Evolutionary conservation across 23 tunicate species (phyloP).

Genomic region (Clavelina lepadiformis): DNA sequence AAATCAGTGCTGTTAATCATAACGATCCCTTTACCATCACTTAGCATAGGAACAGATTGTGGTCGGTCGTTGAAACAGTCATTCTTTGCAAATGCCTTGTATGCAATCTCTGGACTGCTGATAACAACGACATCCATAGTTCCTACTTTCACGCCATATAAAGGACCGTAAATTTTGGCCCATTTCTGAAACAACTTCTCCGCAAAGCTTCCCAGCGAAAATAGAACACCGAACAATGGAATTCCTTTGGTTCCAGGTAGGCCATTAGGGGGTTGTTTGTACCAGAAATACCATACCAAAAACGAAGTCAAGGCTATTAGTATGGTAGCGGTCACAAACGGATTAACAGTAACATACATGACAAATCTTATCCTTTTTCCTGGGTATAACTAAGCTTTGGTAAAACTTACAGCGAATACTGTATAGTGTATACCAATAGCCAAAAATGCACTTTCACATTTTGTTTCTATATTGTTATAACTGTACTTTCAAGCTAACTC

Average conservation of each 20-base stretch:
- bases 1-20: slow-evolving; percentile 6
- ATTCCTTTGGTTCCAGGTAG: slow-evolving; percentile 21
- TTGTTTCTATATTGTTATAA: no score
- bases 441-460: no score
- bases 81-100: slow-evolving; percentile 42
- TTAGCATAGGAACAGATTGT: slow-evolving; percentile 13
- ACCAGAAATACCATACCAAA: slow-evolving; percentile 8
- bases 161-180: slow-evolving; percentile 31
- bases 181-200: slow-evolving; percentile 20
- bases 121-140: slow-evolving; percentile 17
- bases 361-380: no score
- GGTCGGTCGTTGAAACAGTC: slow-evolving; percentile 35
- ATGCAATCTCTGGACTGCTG: slow-evolving; percentile 18
- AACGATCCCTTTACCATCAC: slow-evolving; percentile 20
- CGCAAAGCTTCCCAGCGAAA: background rate
- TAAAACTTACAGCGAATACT: no score
- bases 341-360: no score
- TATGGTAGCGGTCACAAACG: no score
- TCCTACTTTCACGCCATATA: slow-evolving; percentile 35
- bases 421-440: no score
- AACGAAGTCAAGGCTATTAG: no score
- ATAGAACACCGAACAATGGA: slow-evolving; percentile 12
- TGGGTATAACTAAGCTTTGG: no score
- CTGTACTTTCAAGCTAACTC: no score
- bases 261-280: background rate